Conservation (phyloP, 1,140 invertebrate species). For the Physella acuta region DNA sequence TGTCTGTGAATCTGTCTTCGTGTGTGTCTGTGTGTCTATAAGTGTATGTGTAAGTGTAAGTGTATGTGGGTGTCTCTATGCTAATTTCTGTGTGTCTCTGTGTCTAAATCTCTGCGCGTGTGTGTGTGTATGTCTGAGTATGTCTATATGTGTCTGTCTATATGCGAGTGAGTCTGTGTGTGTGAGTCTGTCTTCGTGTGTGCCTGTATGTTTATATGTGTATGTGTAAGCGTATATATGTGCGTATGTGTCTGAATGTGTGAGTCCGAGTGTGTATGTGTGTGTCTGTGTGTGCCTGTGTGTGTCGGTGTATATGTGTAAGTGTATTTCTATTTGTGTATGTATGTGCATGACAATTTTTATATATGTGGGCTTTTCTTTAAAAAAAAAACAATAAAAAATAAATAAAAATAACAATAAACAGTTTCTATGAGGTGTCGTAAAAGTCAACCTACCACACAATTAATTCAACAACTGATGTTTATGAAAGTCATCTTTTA, state of each 20-base stretch:
- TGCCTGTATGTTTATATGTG: slow-evolving; percentile 9
- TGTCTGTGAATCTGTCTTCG: slow-evolving; percentile 14
- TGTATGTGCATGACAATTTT: too few relatives aligned
- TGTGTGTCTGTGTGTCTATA: slow-evolving; percentile 13
- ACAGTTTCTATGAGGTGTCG: too few relatives aligned
- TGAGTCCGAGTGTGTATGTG: slow-evolving; percentile 3
- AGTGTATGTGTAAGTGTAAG: slow-evolving; percentile 13
- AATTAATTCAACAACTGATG: too few relatives aligned
- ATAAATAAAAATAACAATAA: too few relatives aligned
- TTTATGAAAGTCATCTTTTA: too few relatives aligned
- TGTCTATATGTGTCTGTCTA: slow-evolving; percentile 15
- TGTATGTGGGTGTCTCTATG: slow-evolving; percentile 13
- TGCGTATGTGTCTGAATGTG: slow-evolving; percentile 15
- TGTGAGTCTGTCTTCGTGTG: slow-evolving; percentile 15
- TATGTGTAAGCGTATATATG: slow-evolving; percentile 14
- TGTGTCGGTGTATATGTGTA: slow-evolving; percentile 4
- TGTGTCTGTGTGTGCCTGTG: slow-evolving; percentile 14
- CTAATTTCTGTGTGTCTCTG: not conserved
- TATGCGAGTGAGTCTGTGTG: slow-evolving; percentile 22
- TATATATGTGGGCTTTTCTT: too few relatives aligned
- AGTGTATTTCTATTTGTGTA: too few relatives aligned
- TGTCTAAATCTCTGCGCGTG: slow-evolving; percentile 10
- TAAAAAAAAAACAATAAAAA: too few relatives aligned
- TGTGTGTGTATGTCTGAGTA: too few relatives aligned
- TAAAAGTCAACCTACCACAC: too few relatives aligned